Conservation (phyloP, 2,888 invertebrate genomes). For the Eremobia ochroleuca region DNA sequence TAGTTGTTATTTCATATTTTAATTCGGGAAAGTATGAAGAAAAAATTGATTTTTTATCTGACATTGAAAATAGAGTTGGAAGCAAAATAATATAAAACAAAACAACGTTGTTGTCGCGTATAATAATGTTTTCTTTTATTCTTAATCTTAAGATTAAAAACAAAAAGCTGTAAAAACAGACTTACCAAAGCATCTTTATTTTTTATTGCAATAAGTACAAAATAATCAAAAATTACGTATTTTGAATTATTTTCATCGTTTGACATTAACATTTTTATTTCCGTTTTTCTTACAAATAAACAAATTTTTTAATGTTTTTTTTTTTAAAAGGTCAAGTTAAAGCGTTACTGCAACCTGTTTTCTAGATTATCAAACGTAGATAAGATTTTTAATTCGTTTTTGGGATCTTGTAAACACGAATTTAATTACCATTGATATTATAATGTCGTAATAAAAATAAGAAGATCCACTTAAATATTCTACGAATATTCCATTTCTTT, state of each 20-base stretch:
- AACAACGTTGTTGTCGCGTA: background rate
- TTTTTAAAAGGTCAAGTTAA: constrained; percentile 49
- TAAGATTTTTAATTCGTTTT: background rate
- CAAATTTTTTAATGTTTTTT: background rate
- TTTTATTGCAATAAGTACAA: background rate
- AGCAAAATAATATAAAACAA: background rate
- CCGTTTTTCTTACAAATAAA: background rate
- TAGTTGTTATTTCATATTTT: constrained; percentile 29
- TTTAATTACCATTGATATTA: constrained; percentile 3
- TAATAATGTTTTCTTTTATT: background rate
- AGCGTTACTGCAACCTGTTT: constrained; percentile 38
- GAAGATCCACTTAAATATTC: background rate
- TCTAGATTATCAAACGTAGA: constrained; percentile 1
- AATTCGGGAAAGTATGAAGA: background rate
- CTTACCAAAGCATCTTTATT: background rate
- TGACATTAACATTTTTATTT: constrained; percentile 16
- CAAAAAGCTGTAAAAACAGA: too few relatives aligned
- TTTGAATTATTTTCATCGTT: background rate
- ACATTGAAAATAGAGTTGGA: constrained; percentile 3
- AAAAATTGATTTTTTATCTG: background rate
- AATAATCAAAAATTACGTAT: background rate
- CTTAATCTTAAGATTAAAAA: background rate
- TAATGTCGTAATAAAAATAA: background rate
- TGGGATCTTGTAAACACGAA: background rate
- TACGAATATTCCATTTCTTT: background rate